Base-by-base conservation (phyloP, 2,113 vertebrate genomes). In the Dendrocopos noguchii region DNA sequence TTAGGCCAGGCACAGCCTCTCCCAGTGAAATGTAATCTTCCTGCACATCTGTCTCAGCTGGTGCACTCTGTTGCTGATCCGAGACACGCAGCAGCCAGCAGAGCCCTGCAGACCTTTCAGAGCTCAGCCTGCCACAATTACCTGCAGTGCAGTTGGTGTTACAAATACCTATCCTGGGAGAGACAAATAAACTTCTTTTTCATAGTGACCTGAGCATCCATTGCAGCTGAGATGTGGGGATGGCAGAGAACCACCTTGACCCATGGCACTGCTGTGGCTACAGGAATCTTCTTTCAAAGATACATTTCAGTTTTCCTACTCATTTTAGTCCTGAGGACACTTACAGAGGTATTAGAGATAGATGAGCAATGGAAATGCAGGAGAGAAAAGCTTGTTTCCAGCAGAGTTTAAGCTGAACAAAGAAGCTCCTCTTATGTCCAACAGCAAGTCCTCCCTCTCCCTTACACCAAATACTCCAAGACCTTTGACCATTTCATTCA, bases 1-100 rank as follows among this genome's bases (percentile, higher is more conserved):
- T 68, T 82, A 91, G 79, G 70, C 75, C 81, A 77, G 87, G 72
- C 87, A 57, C 33, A 56, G 79, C 84, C 66, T 85, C 29, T 73
- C 52, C 59, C 71, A 36, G 7, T 2, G 22, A 71, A 90, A 91
- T 83, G 72, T 9, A 53, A 87, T 90, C 73, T 93, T 60, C 55
- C 77, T 52, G 74, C 55, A 59, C 55, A 5, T 66, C 7, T 15
- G 21, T 74, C 42, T 55, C 76, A 17, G 42, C 33, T 8, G 2
- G 53, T 8, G 70, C 22, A 4, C 50, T 36, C 52, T 33, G 67
- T 13, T 10, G 7, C 44, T 79, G 84, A 61, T 33, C 63, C 0
- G 5, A 93, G 66, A 29, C 73, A 11, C 4, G 17, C 50, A 9
- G 71, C 80, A 73, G 52, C 31, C 86, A 39, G 84, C 57, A 28